A percentile compares a stretch with the other conserved stretches of the same genome.
Evolutionary conservation across 2,113 vertebrate species (phyloP).

Genomic region (Rhinoptilus africanus): DNA sequence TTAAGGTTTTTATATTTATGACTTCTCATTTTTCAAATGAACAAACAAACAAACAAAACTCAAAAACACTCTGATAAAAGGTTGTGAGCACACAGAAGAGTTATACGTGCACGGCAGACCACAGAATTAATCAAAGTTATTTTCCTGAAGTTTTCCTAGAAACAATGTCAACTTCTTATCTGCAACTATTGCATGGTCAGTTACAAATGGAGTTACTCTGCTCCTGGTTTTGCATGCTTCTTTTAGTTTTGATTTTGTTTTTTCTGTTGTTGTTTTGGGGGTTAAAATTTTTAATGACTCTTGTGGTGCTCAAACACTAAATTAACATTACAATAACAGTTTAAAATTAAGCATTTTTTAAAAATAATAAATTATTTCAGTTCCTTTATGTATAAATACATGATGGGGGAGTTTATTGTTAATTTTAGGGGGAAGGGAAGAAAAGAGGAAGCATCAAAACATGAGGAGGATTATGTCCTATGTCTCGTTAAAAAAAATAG

Average conservation of each 20-base stretch:
- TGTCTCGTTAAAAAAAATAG: background rate
- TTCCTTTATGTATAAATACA: background rate
- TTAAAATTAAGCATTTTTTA: background rate
- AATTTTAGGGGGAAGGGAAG: background rate
- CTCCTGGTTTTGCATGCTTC: background rate
- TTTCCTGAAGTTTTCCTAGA: background rate
- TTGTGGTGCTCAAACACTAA: background rate
- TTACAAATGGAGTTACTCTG: background rate
- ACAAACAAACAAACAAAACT: background rate
- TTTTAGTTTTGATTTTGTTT: background rate
- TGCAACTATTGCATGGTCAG: background rate
- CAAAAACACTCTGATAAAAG: background rate
- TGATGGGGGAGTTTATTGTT: fast-evolving
- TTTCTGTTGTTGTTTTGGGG: background rate
- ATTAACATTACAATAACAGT: background rate
- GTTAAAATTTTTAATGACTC: background rate
- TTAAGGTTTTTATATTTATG: background rate
- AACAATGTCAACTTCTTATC: background rate
- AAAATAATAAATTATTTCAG: background rate
- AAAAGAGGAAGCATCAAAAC: background rate
- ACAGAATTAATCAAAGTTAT: background rate
- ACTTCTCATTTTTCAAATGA: background rate
- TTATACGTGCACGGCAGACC: background rate
- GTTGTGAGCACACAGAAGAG: background rate
- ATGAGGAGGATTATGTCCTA: background rate